Conservation (phyloP, 2,113 vertebrate genomes). For the Macrotus californicus region DNA sequence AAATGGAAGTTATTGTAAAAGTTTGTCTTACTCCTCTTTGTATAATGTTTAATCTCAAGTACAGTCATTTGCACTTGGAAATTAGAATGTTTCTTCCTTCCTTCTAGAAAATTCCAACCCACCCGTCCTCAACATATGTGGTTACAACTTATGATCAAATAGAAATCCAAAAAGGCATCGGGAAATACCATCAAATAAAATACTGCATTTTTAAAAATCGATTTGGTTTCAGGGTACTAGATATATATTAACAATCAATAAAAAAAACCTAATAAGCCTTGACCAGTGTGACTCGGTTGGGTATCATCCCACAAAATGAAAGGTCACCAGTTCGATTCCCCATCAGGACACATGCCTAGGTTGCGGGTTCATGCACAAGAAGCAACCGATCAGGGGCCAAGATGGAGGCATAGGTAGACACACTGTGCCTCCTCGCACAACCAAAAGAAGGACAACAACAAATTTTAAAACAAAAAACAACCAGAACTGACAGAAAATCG, state of each 20-base stretch:
- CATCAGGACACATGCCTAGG: no score
- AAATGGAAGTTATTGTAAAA: neutral
- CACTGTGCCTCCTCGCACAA: no score
- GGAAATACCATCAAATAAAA: neutral
- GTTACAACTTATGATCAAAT: neutral
- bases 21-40: neutral
- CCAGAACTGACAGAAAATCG: no score
- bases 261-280: neutral
- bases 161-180: neutral
- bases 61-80: neutral
- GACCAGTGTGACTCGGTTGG: no score
- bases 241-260: neutral
- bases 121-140: neutral
- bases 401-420: no score
- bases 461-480: no score
- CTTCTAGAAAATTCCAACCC: neutral
- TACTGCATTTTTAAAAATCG: neutral
- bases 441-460: no score
- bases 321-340: no score
- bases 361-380: no score
- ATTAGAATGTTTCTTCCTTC: neutral
- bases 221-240: neutral
- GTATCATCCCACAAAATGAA: no score
- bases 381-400: no score
- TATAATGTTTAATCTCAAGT: neutral